phyloP scores from a whole-genome alignment of 2,888 invertebrate species.

The Neoscelio sp. region DNA sequence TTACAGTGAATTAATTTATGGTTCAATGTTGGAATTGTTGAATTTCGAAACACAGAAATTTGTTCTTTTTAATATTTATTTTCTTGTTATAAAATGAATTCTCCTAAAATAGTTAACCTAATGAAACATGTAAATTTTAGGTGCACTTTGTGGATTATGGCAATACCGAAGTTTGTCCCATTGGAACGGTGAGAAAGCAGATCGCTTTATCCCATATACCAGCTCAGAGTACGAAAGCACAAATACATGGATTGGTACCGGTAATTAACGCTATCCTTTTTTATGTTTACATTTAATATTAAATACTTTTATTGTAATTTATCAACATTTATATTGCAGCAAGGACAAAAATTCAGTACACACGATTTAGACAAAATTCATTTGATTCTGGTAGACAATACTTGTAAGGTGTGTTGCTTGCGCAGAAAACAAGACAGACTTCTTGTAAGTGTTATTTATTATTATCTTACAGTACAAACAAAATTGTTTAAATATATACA shows the following conservation, averaged over 20 bases:
- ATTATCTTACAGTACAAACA: neutral
- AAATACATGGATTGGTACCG: constrained; percentile 84
- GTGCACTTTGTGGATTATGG: constrained; percentile 93
- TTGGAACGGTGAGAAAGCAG: constrained; percentile 86
- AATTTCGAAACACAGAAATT: no score
- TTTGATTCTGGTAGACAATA: constrained; percentile 85
- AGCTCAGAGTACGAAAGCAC: constrained; percentile 86
- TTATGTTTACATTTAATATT: constrained; percentile 5
- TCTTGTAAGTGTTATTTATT: constrained; percentile 8
- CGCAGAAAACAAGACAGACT: constrained; percentile 70
- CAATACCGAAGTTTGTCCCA: constrained; percentile 87
- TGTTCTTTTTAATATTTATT: no score
- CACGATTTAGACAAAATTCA: constrained; percentile 87
- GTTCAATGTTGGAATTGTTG: no score
- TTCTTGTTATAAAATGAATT: neutral
- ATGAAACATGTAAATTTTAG: constrained; percentile 70
- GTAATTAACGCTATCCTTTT: constrained; percentile 75
- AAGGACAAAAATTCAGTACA: constrained; percentile 79
- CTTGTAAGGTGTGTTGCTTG: constrained; percentile 84
- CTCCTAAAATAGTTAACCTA: neutral
- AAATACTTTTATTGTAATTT: constrained; percentile 6
- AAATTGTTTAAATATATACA: no score
- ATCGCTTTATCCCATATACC: constrained; percentile 88
- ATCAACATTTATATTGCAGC: neutral
- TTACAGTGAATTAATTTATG: no score